A percentile compares a stretch with the other conserved stretches of the same genome.
Evolutionary conservation across 2,888 invertebrate species (phyloP).

Genomic region (Lasioglossum figueresi): DNA sequence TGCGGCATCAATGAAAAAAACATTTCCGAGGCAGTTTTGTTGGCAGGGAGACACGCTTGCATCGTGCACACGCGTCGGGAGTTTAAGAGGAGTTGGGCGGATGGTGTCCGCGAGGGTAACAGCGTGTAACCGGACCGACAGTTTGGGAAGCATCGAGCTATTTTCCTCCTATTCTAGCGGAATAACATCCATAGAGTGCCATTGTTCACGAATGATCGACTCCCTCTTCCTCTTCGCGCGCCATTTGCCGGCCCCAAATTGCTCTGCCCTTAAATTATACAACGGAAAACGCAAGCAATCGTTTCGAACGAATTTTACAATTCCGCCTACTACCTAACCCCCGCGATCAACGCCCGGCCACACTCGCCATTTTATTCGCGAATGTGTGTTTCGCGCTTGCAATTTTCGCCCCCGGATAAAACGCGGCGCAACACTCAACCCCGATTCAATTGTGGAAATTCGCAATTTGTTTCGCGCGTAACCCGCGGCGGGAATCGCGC

Average conservation of each 20-base stretch:
- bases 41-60: neutral
- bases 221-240: neutral
- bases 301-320: neutral
- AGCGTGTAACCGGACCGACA: slow-evolving; percentile 39
- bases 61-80: slow-evolving; percentile 19
- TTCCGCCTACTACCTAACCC: neutral
- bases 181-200: slow-evolving; percentile 48
- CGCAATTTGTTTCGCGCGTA: neutral
- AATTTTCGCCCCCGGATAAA: neutral
- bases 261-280: slow-evolving; percentile 29
- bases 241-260: slow-evolving; percentile 14
- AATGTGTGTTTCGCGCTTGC: neutral
- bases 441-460: slow-evolving; percentile 4
- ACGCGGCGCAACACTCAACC: neutral
- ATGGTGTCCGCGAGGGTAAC: slow-evolving; percentile 33
- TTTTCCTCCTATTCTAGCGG: slow-evolving; percentile 38
- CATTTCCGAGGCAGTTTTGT: slow-evolving; percentile 3
- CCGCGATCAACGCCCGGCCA: no score
- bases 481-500: neutral
- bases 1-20: neutral
- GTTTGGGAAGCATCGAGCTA: slow-evolving; percentile 33
- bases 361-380: neutral
- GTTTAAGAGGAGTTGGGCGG: slow-evolving; percentile 13
- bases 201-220: slow-evolving; percentile 50
- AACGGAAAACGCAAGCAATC: slow-evolving; percentile 18